Conservation (phyloP, 1,140 invertebrate genomes). For the Megalonaias nervosa region DNA sequence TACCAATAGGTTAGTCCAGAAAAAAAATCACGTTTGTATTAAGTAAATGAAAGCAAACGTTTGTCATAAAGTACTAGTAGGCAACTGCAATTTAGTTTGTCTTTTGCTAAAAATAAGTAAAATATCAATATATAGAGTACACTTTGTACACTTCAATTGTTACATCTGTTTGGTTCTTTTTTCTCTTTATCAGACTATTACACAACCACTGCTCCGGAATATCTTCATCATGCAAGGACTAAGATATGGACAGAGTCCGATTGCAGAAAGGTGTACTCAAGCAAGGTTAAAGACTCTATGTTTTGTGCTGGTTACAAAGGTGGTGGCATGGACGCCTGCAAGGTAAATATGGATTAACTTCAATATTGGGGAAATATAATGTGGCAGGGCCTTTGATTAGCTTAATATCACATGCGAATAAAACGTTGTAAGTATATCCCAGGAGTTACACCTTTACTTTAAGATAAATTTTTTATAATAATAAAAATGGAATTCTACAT, state of each 20-base stretch:
- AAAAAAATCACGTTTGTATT: too few species aligned
- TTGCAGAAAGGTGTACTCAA: slow-evolving; percentile 43
- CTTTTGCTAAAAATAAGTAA: too few species aligned
- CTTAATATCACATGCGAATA: neutral
- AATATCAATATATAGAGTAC: too few species aligned
- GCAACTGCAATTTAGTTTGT: too few species aligned
- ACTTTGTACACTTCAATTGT: too few species aligned
- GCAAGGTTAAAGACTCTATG: slow-evolving; percentile 47
- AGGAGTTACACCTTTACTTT: too few species aligned
- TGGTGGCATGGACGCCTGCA: slow-evolving; percentile 67
- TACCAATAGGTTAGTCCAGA: too few species aligned
- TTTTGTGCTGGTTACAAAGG: slow-evolving; percentile 75
- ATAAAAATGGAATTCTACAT: too few species aligned
- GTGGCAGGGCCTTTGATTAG: neutral
- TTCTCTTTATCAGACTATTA: slow-evolving; percentile 36
- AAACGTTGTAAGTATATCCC: neutral
- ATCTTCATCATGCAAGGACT: slow-evolving; percentile 50
- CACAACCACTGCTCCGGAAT: slow-evolving; percentile 29
- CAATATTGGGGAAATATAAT: neutral
- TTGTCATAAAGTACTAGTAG: too few species aligned
- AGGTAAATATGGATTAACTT: slow-evolving; percentile 36
- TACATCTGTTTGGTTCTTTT: neutral
- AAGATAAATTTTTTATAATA: too few species aligned
- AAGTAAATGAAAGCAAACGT: too few species aligned
- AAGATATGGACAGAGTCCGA: slow-evolving; percentile 42